Percentiles rank a stretch among this genome's conserved stretches.
Evolutionary conservation across 2,888 invertebrate genomes (phyloP).

Genomic region (Luperina testacea): DNA sequence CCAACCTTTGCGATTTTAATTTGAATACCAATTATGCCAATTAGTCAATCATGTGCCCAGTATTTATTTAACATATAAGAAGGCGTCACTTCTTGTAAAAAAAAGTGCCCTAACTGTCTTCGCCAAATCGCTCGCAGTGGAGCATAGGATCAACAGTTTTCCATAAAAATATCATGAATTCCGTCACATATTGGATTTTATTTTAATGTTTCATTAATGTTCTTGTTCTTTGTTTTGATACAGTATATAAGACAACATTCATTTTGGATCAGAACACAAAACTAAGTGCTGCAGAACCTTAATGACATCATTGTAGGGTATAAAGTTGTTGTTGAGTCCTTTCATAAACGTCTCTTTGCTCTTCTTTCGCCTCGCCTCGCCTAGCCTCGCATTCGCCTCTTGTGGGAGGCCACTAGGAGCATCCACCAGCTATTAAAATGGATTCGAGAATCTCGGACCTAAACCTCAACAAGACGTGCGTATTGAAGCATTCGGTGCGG

Average conservation of each 20-base stretch:
- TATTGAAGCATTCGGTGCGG: constrained; percentile 84
- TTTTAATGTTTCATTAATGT: constrained; percentile 55
- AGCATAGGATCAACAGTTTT: constrained; percentile 38
- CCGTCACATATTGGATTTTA: constrained; percentile 59
- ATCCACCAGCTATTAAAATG: constrained; percentile 85
- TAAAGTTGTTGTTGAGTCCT: not conserved
- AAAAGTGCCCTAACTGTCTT: not conserved
- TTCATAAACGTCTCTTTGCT: not conserved
- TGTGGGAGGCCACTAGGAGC: constrained; percentile 75
- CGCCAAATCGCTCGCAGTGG: constrained; percentile 42
- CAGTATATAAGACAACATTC: constrained; percentile 5
- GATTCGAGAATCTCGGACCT: constrained; percentile 77
- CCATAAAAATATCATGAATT: constrained; percentile 61
- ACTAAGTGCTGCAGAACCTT: not conserved
- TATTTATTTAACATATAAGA: not conserved
- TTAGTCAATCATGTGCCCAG: no score
- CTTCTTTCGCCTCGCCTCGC: no score
- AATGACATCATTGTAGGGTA: not conserved
- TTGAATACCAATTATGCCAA: not conserved
- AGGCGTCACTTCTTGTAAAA: not conserved
- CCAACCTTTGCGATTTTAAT: not conserved
- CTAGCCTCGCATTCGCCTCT: constrained; percentile 20
- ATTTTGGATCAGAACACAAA: not conserved
- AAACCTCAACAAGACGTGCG: constrained; percentile 80
- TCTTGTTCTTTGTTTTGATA: constrained; percentile 45